Base-by-base conservation (phyloP, 2,888 invertebrate species). In the Scrobipalpa costella region DNA sequence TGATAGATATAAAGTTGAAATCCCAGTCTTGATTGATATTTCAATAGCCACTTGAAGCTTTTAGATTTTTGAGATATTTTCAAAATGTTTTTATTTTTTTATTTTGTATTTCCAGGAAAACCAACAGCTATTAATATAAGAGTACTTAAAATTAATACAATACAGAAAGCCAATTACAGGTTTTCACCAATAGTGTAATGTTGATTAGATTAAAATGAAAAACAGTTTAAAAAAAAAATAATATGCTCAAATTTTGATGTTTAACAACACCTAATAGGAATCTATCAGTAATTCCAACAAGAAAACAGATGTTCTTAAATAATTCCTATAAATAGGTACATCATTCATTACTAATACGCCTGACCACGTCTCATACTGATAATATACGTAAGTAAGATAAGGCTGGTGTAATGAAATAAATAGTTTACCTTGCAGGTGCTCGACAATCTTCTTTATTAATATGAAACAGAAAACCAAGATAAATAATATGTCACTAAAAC, bases 271-370 rank as follows among this genome's bases (percentile, higher is more conserved):
- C 40, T 3, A 40, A n/a, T 40, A 40, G n/a, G 40, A 44, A 44
- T 44, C 3, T 44, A 7, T 13, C 13, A 40, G 40, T 40, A 9
- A 13, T 44, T 27, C 15, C 7, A 44, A 44, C 15, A 44, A 44
- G n/a, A 44, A 44, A 44, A 15, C 9, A 44, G 11, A 7, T 7
- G n/a, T 6, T 44, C 44, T 15, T 27, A 2, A 6, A 44, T 15
- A 15, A 5, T 44, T 15, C 15, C 15, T n/a, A 44, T 44, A 44
- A 44, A 44, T 15, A 44, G 15, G 15, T 44, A 44, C 44, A 44
- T 44, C 44, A 44, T 44, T 27, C 44, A 44, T 44, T n/a, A 44
- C 44, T n/a, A 44, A 44, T 44, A 44, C 44, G 15, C 44, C 44
- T 44, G 44, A 44, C n/a, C 44, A 44, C 44, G 44, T 44, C 44